Percentiles rank a stretch among this genome's conserved stretches.
These are phyloP conservation scores for Vipera latastei DNA, from an alignment of 2,797 vertebrate genomes.

Conservation along the genomic window DNA sequence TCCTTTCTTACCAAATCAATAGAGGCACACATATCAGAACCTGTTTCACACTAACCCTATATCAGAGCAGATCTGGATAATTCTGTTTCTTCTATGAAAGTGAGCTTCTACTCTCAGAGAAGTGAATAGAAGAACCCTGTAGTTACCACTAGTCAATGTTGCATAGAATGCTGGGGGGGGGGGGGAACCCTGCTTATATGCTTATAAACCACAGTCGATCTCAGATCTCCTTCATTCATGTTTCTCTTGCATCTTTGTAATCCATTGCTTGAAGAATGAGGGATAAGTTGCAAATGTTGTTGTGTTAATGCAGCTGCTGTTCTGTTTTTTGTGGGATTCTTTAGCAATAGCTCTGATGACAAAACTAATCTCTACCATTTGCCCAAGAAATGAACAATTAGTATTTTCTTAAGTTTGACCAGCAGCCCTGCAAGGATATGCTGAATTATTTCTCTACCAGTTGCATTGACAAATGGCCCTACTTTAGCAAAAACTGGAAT, in stretches of 20 bases:
- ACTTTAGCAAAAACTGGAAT: constrained; percentile 8
- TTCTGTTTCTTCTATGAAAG: background rate
- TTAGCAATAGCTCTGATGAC: background rate
- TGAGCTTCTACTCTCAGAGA: background rate
- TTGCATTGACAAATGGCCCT: constrained; percentile 18
- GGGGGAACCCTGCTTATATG: background rate
- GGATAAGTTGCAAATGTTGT: background rate
- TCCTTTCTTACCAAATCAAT: background rate
- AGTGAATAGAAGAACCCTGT: background rate
- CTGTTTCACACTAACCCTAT: background rate
- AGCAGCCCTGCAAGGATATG: constrained; percentile 3
- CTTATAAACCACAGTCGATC: background rate
- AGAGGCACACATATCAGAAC: background rate
- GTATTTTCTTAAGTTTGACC: background rate
- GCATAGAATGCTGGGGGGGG: background rate
- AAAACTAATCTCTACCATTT: background rate
- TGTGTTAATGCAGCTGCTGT: background rate
- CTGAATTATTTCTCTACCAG: background rate
- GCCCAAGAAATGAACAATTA: constrained; percentile 21
- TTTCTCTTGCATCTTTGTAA: background rate
- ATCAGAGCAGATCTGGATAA: background rate
- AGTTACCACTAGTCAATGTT: background rate
- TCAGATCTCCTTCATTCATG: background rate
- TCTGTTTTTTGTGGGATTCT: background rate
- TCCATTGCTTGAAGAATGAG: background rate